Conservation (phyloP, 35 echinoderm and acorn worm species). For the Patiria miniata region DNA sequence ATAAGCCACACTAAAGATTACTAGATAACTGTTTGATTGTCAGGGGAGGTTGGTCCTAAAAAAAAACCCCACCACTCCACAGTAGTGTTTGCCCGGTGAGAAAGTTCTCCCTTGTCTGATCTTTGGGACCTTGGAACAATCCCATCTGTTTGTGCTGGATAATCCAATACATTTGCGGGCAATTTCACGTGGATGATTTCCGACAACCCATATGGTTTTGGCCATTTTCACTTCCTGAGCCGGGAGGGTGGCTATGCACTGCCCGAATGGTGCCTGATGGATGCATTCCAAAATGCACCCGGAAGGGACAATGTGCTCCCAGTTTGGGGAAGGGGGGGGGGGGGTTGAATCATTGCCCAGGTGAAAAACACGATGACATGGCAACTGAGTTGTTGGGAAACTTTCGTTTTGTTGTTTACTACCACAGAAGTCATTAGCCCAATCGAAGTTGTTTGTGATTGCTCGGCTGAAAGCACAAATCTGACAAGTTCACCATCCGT, state of each 20-base stretch:
- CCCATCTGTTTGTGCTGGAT: neutral
- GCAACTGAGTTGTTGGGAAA: neutral
- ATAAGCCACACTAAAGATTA: neutral
- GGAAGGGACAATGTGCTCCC: neutral
- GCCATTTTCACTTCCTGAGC: neutral
- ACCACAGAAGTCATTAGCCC: neutral
- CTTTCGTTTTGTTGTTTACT: neutral
- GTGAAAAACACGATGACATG: neutral
- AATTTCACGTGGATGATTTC: neutral
- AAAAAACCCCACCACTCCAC: neutral
- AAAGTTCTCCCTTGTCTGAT: slow-evolving; percentile 25
- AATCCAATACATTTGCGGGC: slow-evolving; percentile 14
- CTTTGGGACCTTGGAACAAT: slow-evolving; percentile 10
- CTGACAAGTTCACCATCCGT: neutral
- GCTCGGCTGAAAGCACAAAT: neutral
- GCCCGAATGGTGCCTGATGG: neutral
- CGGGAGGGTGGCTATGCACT: neutral
- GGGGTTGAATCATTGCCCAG: no score
- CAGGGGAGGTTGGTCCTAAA: neutral
- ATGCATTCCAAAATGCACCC: neutral
- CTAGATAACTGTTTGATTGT: neutral
- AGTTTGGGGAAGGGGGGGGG: neutral
- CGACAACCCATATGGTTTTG: neutral
- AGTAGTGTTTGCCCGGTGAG: neutral
- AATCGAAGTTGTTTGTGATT: neutral